These are phyloP conservation scores for Zaprionus ornatus DNA, from an alignment of 1,140 invertebrate genomes.

Conservation along the genomic window DNA sequence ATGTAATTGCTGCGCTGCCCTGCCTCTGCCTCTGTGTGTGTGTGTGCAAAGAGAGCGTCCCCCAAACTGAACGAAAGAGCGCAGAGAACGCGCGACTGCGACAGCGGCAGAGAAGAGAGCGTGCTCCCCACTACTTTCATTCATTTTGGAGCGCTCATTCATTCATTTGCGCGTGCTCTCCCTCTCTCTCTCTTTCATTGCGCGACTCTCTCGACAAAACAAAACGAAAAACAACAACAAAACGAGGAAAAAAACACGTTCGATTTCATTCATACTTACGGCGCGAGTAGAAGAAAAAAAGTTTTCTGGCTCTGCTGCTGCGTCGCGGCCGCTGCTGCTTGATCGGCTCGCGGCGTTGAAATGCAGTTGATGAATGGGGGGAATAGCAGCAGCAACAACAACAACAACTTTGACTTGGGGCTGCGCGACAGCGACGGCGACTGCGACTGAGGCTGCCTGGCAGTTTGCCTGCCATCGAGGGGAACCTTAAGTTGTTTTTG, in stretches of 20 bases:
- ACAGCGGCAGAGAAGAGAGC: slow-evolving; percentile 20
- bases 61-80: neutral
- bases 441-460: slow-evolving; percentile 15
- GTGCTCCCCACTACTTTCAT: slow-evolving; percentile 69
- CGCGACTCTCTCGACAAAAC: slow-evolving; percentile 32
- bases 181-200: slow-evolving; percentile 10
- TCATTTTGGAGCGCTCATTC: slow-evolving; percentile 57
- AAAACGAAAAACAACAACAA: slow-evolving; percentile 13
- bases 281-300: slow-evolving; percentile 43
- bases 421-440: slow-evolving; percentile 17
- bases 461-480: slow-evolving; percentile 33
- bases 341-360: slow-evolving; percentile 70
- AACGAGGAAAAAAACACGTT: slow-evolving; percentile 65
- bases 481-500: slow-evolving; percentile 37
- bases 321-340: slow-evolving; percentile 24
- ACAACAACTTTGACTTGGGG: slow-evolving; percentile 37
- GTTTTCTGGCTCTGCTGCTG: slow-evolving; percentile 58
- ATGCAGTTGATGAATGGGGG: slow-evolving; percentile 81
- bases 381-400: slow-evolving; percentile 41
- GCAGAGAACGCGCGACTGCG: neutral
- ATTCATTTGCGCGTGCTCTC: slow-evolving; percentile 54
- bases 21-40: neutral
- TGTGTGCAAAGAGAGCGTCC: neutral
- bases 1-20: neutral
- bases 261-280: slow-evolving; percentile 77